Conservation (phyloP, 2,888 invertebrate genomes). For the Trichacis sp. region DNA sequence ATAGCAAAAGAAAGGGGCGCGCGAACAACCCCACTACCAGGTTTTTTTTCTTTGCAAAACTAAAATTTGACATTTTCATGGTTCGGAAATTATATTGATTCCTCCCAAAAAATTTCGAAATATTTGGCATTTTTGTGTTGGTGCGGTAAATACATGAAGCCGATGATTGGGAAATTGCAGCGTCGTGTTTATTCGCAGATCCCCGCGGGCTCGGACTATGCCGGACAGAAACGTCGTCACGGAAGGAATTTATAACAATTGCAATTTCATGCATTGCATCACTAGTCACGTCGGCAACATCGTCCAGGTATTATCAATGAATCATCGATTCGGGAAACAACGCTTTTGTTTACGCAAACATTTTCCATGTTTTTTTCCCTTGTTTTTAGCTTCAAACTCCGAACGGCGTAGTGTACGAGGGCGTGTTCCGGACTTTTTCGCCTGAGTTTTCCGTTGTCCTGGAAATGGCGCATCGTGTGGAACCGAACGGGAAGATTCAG, state of each 20-base stretch:
- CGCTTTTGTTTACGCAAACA: too few species aligned
- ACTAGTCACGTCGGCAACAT: conserved; percentile 87
- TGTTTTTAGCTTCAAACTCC: conserved; percentile 78
- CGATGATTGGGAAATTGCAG: too few species aligned
- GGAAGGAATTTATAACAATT: conserved; percentile 91
- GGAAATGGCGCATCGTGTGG: conserved; percentile 87
- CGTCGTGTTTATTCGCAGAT: conserved; percentile 70
- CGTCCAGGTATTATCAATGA: conserved; percentile 72
- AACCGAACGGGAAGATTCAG: conserved; percentile 75
- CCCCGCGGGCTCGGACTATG: conserved; percentile 74
- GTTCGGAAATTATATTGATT: neutral
- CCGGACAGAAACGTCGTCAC: conserved; percentile 75
- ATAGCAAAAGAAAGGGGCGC: conserved; percentile 87
- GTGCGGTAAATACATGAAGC: too few species aligned
- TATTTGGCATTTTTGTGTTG: too few species aligned
- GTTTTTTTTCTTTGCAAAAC: too few species aligned
- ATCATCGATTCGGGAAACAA: too few species aligned
- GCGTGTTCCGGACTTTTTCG: conserved; percentile 90
- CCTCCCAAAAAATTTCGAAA: too few species aligned
- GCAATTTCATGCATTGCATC: conserved; percentile 90
- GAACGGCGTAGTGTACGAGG: conserved; percentile 89
- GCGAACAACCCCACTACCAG: conserved; percentile 77
- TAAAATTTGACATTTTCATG: too few species aligned
- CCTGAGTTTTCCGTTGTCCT: conserved; percentile 89
- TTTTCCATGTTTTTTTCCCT: neutral